phyloP scores from a whole-genome alignment of 2,797 vertebrate genomes.

The Loris lydekkerianus region DNA sequence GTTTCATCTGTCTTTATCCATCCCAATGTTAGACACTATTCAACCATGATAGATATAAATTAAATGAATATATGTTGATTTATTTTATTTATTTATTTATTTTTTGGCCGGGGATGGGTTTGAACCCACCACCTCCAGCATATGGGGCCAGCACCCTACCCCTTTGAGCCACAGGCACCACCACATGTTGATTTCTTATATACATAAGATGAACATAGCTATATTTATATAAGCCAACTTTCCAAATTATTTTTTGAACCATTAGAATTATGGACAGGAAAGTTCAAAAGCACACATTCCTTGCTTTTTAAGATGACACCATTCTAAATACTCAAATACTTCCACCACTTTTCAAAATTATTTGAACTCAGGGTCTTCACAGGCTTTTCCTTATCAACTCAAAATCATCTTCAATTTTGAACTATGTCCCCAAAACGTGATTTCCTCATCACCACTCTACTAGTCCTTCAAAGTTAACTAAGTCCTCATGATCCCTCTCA shows the following conservation, averaged over 20 bases:
- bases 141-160: too few relatives aligned
- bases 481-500: neutral
- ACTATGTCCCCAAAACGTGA: neutral
- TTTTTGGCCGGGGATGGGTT: too few relatives aligned
- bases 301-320: neutral
- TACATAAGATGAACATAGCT: neutral
- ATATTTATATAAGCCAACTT: neutral
- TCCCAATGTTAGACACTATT: neutral
- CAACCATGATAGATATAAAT: neutral
- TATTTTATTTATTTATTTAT: neutral
- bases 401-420: slow-evolving; percentile 36
- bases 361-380: neutral
- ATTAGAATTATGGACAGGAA: neutral
- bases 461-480: slow-evolving; percentile 40
- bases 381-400: slow-evolving; percentile 24
- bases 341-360: slow-evolving; percentile 39
- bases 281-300: slow-evolving; percentile 7
- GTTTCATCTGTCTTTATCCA: neutral
- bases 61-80: neutral
- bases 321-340: slow-evolving; percentile 31
- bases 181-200: neutral
- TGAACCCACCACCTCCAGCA: too few relatives aligned
- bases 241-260: neutral
- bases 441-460: neutral
- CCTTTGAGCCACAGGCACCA: too few relatives aligned